A percentile compares a stretch with the other conserved stretches of the same genome.
phyloP scores from a whole-genome alignment of 2,888 invertebrate genomes.

The Metacarcinus magister region DNA sequence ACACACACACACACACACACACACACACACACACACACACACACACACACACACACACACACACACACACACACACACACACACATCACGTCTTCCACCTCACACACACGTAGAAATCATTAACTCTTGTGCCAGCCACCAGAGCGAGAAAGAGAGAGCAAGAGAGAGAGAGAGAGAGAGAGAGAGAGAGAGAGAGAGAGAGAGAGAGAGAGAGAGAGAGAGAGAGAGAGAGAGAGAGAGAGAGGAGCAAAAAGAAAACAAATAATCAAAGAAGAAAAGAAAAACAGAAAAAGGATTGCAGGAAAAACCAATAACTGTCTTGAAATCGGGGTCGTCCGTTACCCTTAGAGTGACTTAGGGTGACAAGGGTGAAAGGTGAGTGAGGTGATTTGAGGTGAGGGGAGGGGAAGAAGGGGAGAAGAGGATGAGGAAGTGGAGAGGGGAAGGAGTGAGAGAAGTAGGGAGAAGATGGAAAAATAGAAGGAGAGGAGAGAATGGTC shows the following conservation, averaged over 20 bases:
- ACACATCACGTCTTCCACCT: no score
- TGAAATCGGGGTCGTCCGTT: no score
- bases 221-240: neutral
- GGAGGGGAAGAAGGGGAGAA: neutral
- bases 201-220: conserved; percentile 41
- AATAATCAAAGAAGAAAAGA: neutral
- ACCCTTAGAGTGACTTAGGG: no score
- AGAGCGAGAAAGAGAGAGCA: conserved; percentile 22
- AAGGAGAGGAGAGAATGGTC: no score
- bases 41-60: no score
- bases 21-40: no score
- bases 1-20: no score
- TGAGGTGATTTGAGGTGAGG: neutral
- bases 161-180: conserved; percentile 35
- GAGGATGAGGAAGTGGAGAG: neutral
- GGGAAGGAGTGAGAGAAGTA: neutral
- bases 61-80: no score
- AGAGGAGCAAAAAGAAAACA: neutral
- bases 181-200: conserved; percentile 5
- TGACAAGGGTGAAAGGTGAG: no score
- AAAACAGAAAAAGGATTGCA: neutral
- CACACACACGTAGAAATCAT: no score
- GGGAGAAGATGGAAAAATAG: neutral
- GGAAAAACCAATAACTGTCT: neutral
- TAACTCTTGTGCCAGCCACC: no score